These are phyloP conservation scores for Archilochus colubris DNA, from an alignment of 2,113 vertebrate genomes.

Conservation along the genomic window DNA sequence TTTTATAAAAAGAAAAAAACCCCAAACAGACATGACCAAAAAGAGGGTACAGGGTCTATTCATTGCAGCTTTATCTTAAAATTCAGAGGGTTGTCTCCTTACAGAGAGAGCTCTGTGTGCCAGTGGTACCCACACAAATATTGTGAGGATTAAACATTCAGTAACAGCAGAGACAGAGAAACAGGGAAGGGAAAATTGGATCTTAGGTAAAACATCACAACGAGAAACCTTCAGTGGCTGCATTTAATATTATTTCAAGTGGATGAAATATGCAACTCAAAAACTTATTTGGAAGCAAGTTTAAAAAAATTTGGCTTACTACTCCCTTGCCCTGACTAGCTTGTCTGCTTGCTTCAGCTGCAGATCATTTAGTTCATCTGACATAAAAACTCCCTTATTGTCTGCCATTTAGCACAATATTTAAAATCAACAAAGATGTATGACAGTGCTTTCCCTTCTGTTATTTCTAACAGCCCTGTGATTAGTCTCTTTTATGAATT, in stretches of 20 bases:
- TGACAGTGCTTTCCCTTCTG: constrained; percentile 25
- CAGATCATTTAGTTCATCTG: background rate
- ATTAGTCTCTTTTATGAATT: background rate
- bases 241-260: background rate
- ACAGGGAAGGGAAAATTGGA: background rate
- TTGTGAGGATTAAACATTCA: background rate
- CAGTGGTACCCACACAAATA: background rate
- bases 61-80: background rate
- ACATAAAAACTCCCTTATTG: background rate
- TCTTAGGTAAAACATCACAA: background rate
- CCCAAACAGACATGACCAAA: background rate
- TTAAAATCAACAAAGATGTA: constrained; percentile 40
- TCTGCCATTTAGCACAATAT: background rate
- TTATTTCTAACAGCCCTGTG: background rate
- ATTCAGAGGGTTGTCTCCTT: background rate
- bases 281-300: background rate
- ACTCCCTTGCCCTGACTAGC: background rate
- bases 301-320: background rate
- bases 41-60: background rate
- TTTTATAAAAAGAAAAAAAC: background rate
- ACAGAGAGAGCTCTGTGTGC: background rate
- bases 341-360: background rate
- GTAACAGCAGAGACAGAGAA: background rate
- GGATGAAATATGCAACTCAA: background rate
- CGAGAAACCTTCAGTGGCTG: background rate